A percentile compares a stretch with the other conserved stretches of the same genome.
Evolutionary conservation across 2,113 vertebrate species (phyloP).

Genomic region (Callaeas wilsoni): DNA sequence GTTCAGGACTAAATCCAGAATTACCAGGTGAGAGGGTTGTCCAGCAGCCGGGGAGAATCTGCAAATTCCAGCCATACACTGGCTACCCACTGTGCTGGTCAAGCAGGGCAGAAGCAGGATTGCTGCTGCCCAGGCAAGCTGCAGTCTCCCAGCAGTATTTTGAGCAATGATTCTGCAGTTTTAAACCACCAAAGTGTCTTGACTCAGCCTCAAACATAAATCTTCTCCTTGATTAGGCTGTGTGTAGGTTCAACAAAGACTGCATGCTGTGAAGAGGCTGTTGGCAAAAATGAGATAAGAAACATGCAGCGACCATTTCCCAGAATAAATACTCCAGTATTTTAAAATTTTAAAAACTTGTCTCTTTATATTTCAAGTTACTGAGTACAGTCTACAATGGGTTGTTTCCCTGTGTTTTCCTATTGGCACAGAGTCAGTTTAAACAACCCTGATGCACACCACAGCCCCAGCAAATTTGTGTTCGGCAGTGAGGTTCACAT

Average conservation of each 20-base stretch:
- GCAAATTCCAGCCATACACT: accelerated
- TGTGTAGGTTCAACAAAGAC: background rate
- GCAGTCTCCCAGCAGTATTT: background rate
- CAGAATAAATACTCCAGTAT: background rate
- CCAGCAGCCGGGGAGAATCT: accelerated
- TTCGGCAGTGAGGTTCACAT: background rate
- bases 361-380: background rate
- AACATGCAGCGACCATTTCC: background rate
- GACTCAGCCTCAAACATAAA: background rate
- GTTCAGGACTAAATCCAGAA: background rate
- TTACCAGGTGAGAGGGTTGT: background rate
- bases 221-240: background rate
- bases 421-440: background rate
- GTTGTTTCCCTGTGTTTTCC: background rate
- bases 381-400: background rate
- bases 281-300: background rate
- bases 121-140: background rate
- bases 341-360: background rate
- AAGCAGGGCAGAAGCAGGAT: background rate
- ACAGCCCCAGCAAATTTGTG: background rate
- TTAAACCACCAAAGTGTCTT: background rate
- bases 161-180: background rate
- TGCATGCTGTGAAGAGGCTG: background rate
- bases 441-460: background rate
- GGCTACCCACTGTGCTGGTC: accelerated